Percentiles rank a stretch among this genome's conserved stretches.
phyloP scores from a whole-genome alignment of 2,888 invertebrate genomes.

The Neoitamus cyanurus region DNA sequence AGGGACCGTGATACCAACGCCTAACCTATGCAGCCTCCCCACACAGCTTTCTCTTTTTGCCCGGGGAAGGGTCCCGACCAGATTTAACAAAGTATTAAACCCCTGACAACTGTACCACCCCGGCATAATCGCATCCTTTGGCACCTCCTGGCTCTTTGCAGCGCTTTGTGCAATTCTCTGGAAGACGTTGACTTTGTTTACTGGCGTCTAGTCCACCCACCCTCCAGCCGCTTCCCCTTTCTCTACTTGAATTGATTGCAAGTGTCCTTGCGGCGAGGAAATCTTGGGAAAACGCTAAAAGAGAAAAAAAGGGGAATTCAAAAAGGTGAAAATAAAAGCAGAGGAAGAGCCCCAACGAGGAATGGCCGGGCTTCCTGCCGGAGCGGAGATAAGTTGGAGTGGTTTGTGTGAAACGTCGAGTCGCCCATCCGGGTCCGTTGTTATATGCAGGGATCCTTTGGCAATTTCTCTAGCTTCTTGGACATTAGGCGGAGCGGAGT shows the following conservation, averaged over 20 bases:
- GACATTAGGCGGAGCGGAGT: not conserved
- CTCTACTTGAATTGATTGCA: not conserved
- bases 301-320: not conserved
- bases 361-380: not conserved
- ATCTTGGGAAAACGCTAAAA: not conserved
- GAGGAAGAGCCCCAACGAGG: not conserved
- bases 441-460: not conserved
- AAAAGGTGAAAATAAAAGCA: not conserved
- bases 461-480: not conserved
- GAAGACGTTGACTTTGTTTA: slow-evolving; percentile 5
- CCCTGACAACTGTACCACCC: not conserved
- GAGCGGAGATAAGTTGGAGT: not conserved
- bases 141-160: not conserved
- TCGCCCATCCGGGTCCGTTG: not conserved
- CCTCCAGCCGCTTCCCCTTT: not conserved
- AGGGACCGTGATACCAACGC: not conserved
- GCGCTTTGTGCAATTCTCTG: slow-evolving; percentile 1
- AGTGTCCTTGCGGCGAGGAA: not conserved
- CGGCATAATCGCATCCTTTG: not conserved
- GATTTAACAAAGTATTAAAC: not conserved
- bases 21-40: not conserved
- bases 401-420: not conserved
- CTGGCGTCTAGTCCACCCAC: not conserved
- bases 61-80: not conserved
- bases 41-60: not conserved